phyloP scores from a whole-genome alignment of 1,140 invertebrate species.

The Carposina sasakii region DNA sequence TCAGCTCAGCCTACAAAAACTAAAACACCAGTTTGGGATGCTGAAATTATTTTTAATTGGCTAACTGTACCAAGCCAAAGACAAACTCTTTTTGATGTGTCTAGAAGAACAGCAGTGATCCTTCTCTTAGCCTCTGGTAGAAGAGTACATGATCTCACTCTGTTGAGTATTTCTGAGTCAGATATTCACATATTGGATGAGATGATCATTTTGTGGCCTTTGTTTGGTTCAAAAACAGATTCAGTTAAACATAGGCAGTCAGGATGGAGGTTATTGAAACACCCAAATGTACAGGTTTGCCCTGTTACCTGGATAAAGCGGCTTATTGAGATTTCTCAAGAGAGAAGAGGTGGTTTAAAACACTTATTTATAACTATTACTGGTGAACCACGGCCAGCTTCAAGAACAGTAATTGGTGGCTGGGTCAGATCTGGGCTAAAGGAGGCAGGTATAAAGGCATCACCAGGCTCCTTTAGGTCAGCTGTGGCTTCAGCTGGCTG shows the following conservation, averaged over 20 bases:
- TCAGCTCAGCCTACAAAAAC: not conserved
- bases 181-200: not conserved
- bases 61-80: not conserved
- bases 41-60: not conserved
- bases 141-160: conserved; percentile 12
- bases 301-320: conserved; percentile 3
- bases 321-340: not conserved
- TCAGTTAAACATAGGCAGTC: not conserved
- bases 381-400: conserved; percentile 5
- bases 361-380: conserved; percentile 2
- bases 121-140: conserved; percentile 9
- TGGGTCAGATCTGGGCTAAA: not conserved
- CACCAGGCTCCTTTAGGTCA: not conserved
- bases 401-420: conserved; percentile 3
- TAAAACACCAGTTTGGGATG: conserved; percentile 1
- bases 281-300: not conserved
- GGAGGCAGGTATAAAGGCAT: conserved; percentile 6
- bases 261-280: conserved; percentile 3
- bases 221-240: conserved; percentile 13
- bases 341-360: not conserved
- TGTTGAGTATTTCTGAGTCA: not conserved
- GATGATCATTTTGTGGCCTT: not conserved
- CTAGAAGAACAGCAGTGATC: conserved; percentile 1
- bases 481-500: conserved; percentile 7
- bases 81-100: conserved; percentile 1